phyloP scores from a whole-genome alignment of 2,797 vertebrate genomes.

The Argyrosomus regius region DNA sequence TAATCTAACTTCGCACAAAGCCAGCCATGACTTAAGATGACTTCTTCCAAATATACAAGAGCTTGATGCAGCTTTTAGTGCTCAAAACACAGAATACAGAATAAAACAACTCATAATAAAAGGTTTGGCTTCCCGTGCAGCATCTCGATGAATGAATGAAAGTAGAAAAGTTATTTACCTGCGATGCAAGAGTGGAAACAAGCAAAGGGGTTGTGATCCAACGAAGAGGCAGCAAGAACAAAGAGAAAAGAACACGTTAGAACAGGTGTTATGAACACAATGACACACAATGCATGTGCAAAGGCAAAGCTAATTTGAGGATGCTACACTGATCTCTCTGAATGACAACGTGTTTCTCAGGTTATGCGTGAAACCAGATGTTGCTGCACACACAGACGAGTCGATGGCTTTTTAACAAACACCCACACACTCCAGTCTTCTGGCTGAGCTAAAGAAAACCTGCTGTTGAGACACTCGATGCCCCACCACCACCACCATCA shows the following conservation, averaged over 20 bases:
- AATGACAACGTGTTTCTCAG: constrained; percentile 20
- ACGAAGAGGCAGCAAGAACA: background rate
- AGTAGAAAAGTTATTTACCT: constrained; percentile 56
- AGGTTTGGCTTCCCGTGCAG: background rate
- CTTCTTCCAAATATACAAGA: background rate
- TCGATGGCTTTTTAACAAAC: constrained; percentile 38
- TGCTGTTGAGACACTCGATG: constrained; percentile 9
- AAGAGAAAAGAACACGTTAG: background rate
- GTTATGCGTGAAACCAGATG: constrained; percentile 31
- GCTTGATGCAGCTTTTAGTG: background rate
- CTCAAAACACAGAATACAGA: background rate
- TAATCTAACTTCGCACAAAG: background rate
- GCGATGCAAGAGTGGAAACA: background rate
- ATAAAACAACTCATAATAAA: background rate
- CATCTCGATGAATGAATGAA: background rate
- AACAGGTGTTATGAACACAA: background rate
- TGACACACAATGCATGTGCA: background rate
- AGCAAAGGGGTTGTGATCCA: constrained; percentile 6
- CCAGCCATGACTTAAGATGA: background rate
- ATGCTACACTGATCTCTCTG: constrained; percentile 1
- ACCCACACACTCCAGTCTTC: constrained; percentile 24
- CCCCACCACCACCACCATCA: background rate
- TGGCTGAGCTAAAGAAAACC: background rate
- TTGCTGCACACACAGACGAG: constrained; percentile 4
- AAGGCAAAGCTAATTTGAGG: constrained; percentile 1